phyloP scores from a whole-genome alignment of 2,797 vertebrate species.

The Oreortyx pictus region DNA sequence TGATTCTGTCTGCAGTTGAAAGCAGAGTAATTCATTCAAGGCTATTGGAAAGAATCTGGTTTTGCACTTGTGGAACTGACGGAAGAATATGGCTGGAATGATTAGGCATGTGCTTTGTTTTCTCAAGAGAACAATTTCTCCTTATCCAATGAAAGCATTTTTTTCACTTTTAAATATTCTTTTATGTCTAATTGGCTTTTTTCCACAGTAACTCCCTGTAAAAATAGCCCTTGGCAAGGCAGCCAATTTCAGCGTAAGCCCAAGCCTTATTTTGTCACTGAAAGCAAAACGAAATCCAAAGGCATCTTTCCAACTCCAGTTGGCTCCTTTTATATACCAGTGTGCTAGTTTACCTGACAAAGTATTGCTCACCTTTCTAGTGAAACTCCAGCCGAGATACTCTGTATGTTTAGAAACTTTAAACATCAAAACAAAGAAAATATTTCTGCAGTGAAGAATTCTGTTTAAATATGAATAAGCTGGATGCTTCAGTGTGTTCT shows the following conservation, averaged over 20 bases:
- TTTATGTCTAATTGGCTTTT: conserved; percentile 62
- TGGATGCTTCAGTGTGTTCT: not conserved
- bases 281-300: conserved; percentile 56
- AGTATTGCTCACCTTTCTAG: conserved; percentile 25
- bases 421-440: conserved; percentile 11
- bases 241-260: conserved; percentile 41
- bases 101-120: conserved; percentile 58
- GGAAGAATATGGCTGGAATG: conserved; percentile 56
- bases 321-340: not conserved
- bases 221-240: conserved; percentile 60
- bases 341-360: conserved; percentile 41
- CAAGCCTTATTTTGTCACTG: conserved; percentile 60
- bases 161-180: conserved; percentile 69
- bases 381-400: not conserved
- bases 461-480: conserved; percentile 11
- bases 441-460: not conserved
- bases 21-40: conserved; percentile 36
- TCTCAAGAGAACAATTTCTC: conserved; percentile 57
- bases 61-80: conserved; percentile 49
- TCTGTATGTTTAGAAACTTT: not conserved
- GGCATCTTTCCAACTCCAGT: conserved; percentile 47
- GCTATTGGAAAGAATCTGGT: conserved; percentile 39
- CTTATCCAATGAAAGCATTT: conserved; percentile 40
- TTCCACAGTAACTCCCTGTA: conserved; percentile 49
- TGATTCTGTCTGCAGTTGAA: conserved; percentile 2